Conservation (phyloP, 2,797 vertebrate genomes). For the Vipera ursinii region DNA sequence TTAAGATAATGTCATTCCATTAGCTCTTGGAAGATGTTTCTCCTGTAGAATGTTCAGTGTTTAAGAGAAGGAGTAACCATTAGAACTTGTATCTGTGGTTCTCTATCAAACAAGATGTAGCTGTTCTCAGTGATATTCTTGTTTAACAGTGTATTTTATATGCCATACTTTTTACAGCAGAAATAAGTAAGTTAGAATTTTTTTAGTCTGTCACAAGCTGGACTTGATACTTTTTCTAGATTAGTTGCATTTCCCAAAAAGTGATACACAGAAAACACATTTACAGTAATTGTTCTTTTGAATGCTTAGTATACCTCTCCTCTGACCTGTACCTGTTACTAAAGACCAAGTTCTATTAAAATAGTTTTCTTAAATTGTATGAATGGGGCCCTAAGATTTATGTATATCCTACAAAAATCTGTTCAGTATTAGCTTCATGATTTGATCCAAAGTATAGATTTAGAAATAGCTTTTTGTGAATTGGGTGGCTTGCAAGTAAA, state of each 20-base stretch:
- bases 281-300: neutral
- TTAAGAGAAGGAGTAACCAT: neutral
- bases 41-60: neutral
- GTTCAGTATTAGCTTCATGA: neutral
- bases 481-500: neutral
- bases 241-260: neutral
- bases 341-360: neutral
- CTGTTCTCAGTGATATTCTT: neutral
- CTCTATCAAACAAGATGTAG: neutral
- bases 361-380: neutral
- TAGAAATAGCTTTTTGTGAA: neutral
- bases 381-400: neutral
- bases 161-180: neutral
- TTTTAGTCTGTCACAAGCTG: neutral
- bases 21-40: neutral
- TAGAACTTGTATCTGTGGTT: neutral
- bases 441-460: neutral
- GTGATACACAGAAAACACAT: neutral
- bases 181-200: neutral
- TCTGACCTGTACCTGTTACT: neutral
- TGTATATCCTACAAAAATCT: neutral
- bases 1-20: neutral
- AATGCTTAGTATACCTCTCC: neutral
- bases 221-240: neutral
- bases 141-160: neutral